Base-by-base conservation (phyloP, 2,797 vertebrate genomes). In the Pseudochaenichthys georgianus region DNA sequence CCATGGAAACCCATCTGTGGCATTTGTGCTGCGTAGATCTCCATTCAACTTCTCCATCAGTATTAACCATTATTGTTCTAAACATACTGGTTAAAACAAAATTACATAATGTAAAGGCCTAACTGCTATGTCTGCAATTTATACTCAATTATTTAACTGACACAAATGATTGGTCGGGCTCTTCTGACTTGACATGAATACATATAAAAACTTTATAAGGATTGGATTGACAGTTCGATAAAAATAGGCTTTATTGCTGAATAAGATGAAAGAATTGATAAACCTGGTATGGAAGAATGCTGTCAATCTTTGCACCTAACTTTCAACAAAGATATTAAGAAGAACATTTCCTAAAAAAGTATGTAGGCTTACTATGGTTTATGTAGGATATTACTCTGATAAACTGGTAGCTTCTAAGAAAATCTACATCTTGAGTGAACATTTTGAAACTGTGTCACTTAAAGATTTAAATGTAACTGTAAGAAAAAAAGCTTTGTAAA, bases 1-100 rank as follows among this genome's bases (percentile, higher is more conserved):
- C 94, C 93, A 94, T 94, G 93, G 94, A 91, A 95, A 96, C 90
- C 61, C 80, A 90, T 91, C 34, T 63, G 71, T 93, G 91, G 91
- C 88, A 90, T 92, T 92, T 92, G 88, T 89, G 82, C 82, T 90
- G 77, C 66, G 75, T 67, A 57, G 70, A 61, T 17, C 54, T 77
- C 59, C 3, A 61, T 85, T 89, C 86, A 88, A 63, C 73, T 54
- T 78, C 19, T 45, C 12, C 55, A 78, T 74, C 77, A 81, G 77
- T 51, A 82, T 88, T 80, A 90, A 88, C 85, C 17, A 16, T 75
- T 21, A 46, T n/a, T 23, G 34, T 38, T n/a, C 9, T 38, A 9
- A 53, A 13, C 45, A 58, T 43, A 45, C 12, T 57, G 16, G 41
- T 54, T 38, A 50, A 47, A 9, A 59, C 5, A 2, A 47, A 16